Evolutionary conservation across 2,113 vertebrate genomes (phyloP).

Genomic region (Poecilia latipinna): DNA sequence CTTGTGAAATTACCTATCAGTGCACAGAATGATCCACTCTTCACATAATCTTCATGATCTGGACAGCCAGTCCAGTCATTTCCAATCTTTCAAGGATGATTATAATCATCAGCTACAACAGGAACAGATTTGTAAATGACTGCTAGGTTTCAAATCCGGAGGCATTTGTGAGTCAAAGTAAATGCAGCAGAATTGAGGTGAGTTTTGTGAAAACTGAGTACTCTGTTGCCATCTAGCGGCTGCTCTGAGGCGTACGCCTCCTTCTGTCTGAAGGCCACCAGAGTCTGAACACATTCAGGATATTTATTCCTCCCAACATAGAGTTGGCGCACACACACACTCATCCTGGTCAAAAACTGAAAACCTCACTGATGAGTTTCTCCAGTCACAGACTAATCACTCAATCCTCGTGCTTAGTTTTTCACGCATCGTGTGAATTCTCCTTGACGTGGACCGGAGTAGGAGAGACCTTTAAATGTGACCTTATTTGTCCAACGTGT

Average conservation of each 20-base stretch:
- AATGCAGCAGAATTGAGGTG: conserved; percentile 32
- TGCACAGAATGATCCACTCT: conserved; percentile 15
- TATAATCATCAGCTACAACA: not conserved
- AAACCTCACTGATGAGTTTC: not conserved
- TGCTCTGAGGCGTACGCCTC: not conserved
- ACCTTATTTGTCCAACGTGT: conserved; percentile 68
- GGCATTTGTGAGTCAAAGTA: conserved; percentile 6
- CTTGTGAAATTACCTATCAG: not conserved
- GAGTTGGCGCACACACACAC: not conserved
- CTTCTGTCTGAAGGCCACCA: not conserved
- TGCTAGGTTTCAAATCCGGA: not conserved
- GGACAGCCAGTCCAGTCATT: not conserved
- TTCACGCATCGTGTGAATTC: conserved; percentile 11
- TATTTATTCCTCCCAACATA: not conserved
- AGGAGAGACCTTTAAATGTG: conserved; percentile 51
- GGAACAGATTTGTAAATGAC: not conserved
- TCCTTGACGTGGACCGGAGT: conserved; percentile 29
- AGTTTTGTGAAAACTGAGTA: conserved; percentile 4
- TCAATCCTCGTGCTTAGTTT: conserved; percentile 3
- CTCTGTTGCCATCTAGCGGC: conserved; percentile 71
- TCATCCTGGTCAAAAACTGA: not conserved
- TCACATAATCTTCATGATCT: conserved; percentile 17
- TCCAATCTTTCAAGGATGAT: conserved; percentile 9
- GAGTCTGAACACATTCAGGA: not conserved
- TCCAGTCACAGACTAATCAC: conserved; percentile 3